Evolutionary conservation across 2,888 invertebrate species (phyloP), one percentile per base, ranked within the genome.

Genomic region (Chromoteleia sp.): DNA sequence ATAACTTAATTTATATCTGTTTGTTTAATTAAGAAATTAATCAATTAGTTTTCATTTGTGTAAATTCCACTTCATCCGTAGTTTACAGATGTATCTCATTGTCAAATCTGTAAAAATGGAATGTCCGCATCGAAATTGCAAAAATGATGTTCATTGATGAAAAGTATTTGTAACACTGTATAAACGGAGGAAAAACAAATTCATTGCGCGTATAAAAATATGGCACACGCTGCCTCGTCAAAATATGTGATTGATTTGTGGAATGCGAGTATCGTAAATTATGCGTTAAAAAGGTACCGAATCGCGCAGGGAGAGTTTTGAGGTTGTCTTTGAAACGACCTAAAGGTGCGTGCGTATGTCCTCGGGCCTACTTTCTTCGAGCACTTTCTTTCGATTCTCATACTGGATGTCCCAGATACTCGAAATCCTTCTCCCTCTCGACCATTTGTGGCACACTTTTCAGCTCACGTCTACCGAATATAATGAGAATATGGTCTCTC

Each of bases 301-400:
- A 39, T 70, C 65, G 45, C 58, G 70, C 80, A 81, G 75, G 80
- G 75, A 81, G 80, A 81, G 74, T 75, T 75, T 80, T 70, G 48
- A 63, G 48, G 52, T 70, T 80, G 68, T 29, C 65, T 82, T 81
- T 85, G 50, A 70, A 75, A 75, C 56, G 63, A 80, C 56, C 70
- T 70, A 56, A 63, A 80, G 70, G 48, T 84, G 83, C 81, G 84
- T 84, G 81, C 84, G 74, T 71, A 84, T 87, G 86, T 86, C 89
- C 87, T 86, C 88, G 84, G 88, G 86, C 88, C 90, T 89, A 91
- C 91, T 90, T 91, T 91, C 91, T 87, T 90, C 87, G 83, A 84
- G 86, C 89, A 89, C 88, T 91, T 88, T 90, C 89, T 87, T 88
- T 89, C 89, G 88, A 90, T 88, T 80, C 84, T 84, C 81, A 84